Base-by-base conservation (phyloP, 2,797 vertebrate species). In the Notamacropus eugenii region DNA sequence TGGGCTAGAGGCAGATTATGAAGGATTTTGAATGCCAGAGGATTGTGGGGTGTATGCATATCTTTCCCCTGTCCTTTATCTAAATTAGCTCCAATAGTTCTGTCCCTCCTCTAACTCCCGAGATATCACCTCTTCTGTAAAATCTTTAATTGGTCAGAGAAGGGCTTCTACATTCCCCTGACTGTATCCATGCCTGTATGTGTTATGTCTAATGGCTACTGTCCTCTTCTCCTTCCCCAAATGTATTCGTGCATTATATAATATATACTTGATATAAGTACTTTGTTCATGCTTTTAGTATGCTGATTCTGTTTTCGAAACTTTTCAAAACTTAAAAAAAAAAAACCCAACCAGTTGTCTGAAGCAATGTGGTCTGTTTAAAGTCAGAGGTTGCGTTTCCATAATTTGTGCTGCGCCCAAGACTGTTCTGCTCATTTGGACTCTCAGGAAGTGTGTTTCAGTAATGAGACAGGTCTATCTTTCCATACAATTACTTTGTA, bases 351-450 rank as follows among this genome's bases (percentile, higher is more conserved):
- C 55, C 12, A 27, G 34, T 90, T 82, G 67, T 82, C n/a, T 95
- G 31, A 4, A 54, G 92, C 96, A 94, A 34, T 74, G 12, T 55
- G 95, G 28, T 95, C 55, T 91, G 34, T 93, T 34, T 95, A 95
- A 56, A n/a, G 62, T 54, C 27, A 94, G 54, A 28, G 8, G 28
- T 50, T 50, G 1, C 46, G 52, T 96, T 13, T 5, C 62, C 16
- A 56, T 67, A 31, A 31, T 40, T 91, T 95, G 91, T 87, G 3
- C 92, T 62, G 92, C 82, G 91, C 55, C 62, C 34, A 10, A 74
- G 16, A 54, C 90, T 90, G n/a, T 14, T 56, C 22, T 62, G 40
- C 3, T 62, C 29, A 95, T 54, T 22, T 95, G 90, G 90, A 46
- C 92, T 74, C 34, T 92, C n/a, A 93, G 27, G 91, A 93, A 91